A percentile compares a stretch with the other conserved stretches of the same genome.
phyloP scores from a whole-genome alignment of 2,888 invertebrate genomes.

The Dione juno region DNA sequence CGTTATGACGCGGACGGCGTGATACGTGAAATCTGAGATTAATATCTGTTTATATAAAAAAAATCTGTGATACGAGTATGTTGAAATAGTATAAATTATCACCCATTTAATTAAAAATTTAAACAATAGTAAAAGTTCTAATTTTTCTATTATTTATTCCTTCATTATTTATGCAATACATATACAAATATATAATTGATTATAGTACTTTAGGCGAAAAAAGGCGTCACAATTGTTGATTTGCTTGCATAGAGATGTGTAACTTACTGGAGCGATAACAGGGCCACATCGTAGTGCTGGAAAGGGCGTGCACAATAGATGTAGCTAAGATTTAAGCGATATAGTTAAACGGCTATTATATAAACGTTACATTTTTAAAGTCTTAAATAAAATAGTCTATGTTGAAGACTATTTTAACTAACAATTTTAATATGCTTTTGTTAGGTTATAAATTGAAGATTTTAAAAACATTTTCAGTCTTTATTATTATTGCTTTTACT shows the following conservation, averaged over 20 bases:
- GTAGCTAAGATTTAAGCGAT: constrained; percentile 30
- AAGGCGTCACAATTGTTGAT: background rate
- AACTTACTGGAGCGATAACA: constrained; percentile 39
- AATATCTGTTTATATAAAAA: background rate
- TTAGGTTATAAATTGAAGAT: no score
- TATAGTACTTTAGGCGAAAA: background rate
- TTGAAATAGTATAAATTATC: background rate
- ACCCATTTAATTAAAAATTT: background rate
- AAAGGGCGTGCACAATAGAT: constrained; percentile 30
- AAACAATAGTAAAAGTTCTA: no score
- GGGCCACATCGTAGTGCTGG: constrained; percentile 26
- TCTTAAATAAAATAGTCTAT: no score
- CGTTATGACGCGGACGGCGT: background rate
- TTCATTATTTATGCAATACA: no score
- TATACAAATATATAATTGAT: no score
- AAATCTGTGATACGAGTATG: background rate
- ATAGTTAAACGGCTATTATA: constrained; percentile 34
- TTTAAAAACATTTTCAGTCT: no score
- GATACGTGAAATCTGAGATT: constrained; percentile 8
- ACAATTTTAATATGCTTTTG: no score
- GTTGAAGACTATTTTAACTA: no score
- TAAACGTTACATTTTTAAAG: no score
- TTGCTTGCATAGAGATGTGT: constrained; percentile 38
- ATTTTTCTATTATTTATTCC: no score
- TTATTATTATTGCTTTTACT: no score